These are phyloP conservation scores for Villa cingulata DNA, from an alignment of 2,888 invertebrate species.

Conservation along the genomic window DNA sequence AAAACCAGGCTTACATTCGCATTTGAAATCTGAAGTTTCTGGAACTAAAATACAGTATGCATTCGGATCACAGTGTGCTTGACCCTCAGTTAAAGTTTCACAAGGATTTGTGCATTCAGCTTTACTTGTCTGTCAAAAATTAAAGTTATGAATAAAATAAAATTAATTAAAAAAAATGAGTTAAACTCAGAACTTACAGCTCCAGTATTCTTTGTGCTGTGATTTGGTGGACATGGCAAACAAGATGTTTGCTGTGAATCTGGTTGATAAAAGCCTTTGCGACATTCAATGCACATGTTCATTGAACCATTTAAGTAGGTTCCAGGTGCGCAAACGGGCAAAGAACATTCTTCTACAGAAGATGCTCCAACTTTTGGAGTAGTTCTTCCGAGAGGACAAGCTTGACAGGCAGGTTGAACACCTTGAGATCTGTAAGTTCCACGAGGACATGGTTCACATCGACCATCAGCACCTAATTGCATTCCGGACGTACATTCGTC, in stretches of 20 bases:
- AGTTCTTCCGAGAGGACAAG: conserved; percentile 80
- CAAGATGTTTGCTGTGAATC: conserved; percentile 79
- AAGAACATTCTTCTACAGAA: conserved; percentile 77
- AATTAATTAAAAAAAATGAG: neutral
- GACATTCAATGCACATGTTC: conserved; percentile 76
- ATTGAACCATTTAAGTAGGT: conserved; percentile 74
- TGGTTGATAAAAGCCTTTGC: conserved; percentile 80
- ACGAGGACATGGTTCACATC: conserved; percentile 82
- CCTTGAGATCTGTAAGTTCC: conserved; percentile 79
- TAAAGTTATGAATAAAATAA: too few species aligned
- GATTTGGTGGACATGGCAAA: conserved; percentile 76
- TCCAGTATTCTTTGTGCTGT: conserved; percentile 70
- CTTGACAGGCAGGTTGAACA: conserved; percentile 73
- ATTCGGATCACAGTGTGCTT: conserved; percentile 75
- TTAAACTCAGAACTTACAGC: conserved; percentile 55
- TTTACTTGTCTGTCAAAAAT: conserved; percentile 49
- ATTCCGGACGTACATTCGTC: conserved; percentile 73
- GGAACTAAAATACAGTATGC: conserved; percentile 74
- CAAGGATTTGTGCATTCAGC: conserved; percentile 84
- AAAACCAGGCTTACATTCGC: conserved; percentile 87
- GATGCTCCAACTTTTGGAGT: conserved; percentile 75
- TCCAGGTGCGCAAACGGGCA: conserved; percentile 76
- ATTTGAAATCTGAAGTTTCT: conserved; percentile 73
- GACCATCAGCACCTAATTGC: conserved; percentile 74
- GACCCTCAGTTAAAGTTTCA: conserved; percentile 57